These are phyloP conservation scores for Danaus chrysippus DNA, from an alignment of 2,888 invertebrate species.

Conservation along the genomic window DNA sequence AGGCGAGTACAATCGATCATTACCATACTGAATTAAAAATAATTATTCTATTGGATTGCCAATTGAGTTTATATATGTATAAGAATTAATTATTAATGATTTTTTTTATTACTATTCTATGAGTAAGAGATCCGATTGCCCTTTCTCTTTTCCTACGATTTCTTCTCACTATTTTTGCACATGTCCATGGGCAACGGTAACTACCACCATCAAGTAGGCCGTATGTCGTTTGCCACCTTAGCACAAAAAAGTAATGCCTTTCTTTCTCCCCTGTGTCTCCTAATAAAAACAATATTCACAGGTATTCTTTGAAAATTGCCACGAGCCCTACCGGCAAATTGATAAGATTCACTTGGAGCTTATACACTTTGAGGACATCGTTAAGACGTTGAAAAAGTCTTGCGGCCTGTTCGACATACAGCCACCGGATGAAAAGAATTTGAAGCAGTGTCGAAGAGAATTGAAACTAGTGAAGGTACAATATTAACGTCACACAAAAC, in stretches of 20 bases:
- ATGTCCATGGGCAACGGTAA: too few relatives aligned
- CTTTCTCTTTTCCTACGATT: too few relatives aligned
- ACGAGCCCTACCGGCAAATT: constrained; percentile 82
- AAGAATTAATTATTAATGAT: too few relatives aligned
- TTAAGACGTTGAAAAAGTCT: constrained; percentile 83
- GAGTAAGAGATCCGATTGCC: too few relatives aligned
- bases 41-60: too few relatives aligned
- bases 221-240: too few relatives aligned
- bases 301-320: constrained; percentile 82
- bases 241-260: too few relatives aligned
- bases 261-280: neutral
- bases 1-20: constrained; percentile 36
- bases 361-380: constrained; percentile 82
- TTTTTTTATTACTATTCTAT: too few relatives aligned
- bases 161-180: too few relatives aligned
- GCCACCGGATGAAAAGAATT: constrained; percentile 88
- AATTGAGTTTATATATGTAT: too few relatives aligned
- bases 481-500: neutral
- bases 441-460: constrained; percentile 87
- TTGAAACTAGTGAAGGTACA: constrained; percentile 84
- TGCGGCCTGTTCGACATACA: constrained; percentile 91
- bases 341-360: constrained; percentile 85
- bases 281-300: constrained; percentile 32
- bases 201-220: too few relatives aligned
- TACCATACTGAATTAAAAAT: too few relatives aligned